Percentiles rank a stretch among this genome's conserved stretches.
Evolutionary conservation across 2,888 invertebrate genomes (phyloP).

Genomic region (Oegoconia quadripuncta): DNA sequence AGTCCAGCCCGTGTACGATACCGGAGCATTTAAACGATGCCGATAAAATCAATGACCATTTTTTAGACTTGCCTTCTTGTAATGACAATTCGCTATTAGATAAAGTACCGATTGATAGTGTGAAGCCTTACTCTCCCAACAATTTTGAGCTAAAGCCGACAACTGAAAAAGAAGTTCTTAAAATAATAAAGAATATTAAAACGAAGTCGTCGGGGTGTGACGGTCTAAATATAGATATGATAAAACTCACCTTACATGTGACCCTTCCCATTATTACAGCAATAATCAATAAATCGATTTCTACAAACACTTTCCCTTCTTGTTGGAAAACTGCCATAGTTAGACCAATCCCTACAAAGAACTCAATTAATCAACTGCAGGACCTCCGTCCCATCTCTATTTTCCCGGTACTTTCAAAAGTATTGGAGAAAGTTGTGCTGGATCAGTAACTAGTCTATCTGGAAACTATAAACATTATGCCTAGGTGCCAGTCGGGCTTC

Average conservation of each 20-base stretch:
- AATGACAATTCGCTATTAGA: too few species aligned
- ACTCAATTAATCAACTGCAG: not conserved
- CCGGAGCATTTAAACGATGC: not conserved
- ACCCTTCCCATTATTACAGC: conserved; percentile 1
- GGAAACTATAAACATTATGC: too few species aligned
- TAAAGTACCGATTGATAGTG: too few species aligned
- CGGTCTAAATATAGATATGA: not conserved
- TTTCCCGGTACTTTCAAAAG: conserved; percentile 11
- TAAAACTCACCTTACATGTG: not conserved
- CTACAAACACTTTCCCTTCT: too few species aligned
- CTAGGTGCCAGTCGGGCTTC: conserved; percentile 13
- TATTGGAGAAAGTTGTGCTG: conserved; percentile 13
- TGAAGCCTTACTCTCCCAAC: too few species aligned
- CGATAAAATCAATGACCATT: conserved; percentile 1
- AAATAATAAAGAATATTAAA: not conserved
- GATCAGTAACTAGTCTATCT: conserved; percentile 4
- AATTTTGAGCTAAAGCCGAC: too few species aligned
- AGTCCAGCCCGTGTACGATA: not conserved
- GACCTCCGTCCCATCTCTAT: conserved; percentile 12
- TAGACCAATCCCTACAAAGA: conserved; percentile 1
- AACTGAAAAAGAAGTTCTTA: not conserved
- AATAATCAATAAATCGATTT: too few species aligned
- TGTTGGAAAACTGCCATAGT: too few species aligned
- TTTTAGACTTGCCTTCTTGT: conserved; percentile 3
- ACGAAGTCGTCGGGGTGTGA: not conserved